Conservation (phyloP, 1,140 invertebrate species). For the Macrosteles quadrilineatus region DNA sequence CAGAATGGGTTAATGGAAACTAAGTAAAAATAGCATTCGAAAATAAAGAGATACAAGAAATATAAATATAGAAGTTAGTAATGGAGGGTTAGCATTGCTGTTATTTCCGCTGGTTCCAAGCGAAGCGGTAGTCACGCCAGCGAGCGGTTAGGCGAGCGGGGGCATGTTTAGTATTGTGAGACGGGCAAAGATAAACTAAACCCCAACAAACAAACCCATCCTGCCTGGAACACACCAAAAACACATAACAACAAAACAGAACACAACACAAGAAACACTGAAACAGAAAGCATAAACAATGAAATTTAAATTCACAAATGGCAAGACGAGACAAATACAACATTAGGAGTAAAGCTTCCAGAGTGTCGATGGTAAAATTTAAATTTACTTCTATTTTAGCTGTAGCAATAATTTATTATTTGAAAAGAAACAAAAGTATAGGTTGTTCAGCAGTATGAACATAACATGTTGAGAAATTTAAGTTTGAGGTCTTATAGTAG, state of each 20-base stretch:
- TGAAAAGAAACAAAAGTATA: no score
- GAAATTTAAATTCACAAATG: background rate
- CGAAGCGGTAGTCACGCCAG: constrained; percentile 7
- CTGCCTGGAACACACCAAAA: constrained; percentile 26
- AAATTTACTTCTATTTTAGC: no score
- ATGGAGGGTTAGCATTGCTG: constrained; percentile 20
- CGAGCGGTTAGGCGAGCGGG: constrained; percentile 17
- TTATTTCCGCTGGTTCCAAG: constrained; percentile 4
- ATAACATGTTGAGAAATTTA: no score
- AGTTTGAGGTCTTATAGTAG: no score
- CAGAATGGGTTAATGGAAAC: background rate
- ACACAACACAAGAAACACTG: constrained; percentile 17
- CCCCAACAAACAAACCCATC: constrained; percentile 5
- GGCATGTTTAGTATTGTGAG: constrained; percentile 16
- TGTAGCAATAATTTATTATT: no score
- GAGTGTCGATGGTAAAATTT: background rate
- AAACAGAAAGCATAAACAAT: constrained; percentile 19
- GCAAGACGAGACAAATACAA: constrained; percentile 6
- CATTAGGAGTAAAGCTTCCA: background rate
- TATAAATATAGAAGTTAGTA: constrained; percentile 17
- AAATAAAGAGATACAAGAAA: constrained; percentile 6
- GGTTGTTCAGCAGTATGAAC: no score
- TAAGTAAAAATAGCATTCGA: background rate
- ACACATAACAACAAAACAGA: constrained; percentile 23
- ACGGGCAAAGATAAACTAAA: constrained; percentile 12